A percentile compares a stretch with the other conserved stretches of the same genome.
Evolutionary conservation across 2,113 vertebrate species (phyloP).

Genomic region (Raja brachyura): DNA sequence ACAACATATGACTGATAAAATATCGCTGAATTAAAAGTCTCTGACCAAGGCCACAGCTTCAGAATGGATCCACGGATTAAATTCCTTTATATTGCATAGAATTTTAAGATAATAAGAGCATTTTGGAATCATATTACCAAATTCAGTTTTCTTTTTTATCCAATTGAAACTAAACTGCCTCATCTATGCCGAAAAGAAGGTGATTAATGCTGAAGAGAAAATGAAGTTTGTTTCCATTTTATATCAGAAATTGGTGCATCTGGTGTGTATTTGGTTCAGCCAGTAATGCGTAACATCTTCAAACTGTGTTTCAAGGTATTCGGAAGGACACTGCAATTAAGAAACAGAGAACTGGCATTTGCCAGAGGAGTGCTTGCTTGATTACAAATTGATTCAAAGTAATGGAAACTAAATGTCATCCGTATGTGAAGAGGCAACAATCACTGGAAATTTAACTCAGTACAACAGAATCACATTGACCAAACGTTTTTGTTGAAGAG

Average conservation of each 20-base stretch:
- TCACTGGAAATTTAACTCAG: not conserved
- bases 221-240: not conserved
- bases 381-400: conserved; percentile 36
- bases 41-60: not conserved
- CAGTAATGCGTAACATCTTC: not conserved
- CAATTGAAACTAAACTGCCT: not conserved
- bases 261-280: not conserved
- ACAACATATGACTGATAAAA: not conserved
- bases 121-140: not conserved
- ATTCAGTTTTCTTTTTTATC: not conserved
- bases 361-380: not conserved
- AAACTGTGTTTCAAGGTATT: conserved; percentile 19
- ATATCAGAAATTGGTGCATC: not conserved
- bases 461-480: not conserved
- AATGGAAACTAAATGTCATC: not conserved
- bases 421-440: not conserved
- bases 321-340: conserved; percentile 22
- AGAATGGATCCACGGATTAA: not conserved
- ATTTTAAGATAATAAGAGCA: not conserved
- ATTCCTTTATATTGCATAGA: not conserved
- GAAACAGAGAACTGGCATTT: not conserved
- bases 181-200: not conserved
- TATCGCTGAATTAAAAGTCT: not conserved
- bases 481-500: not conserved
- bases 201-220: not conserved